These are phyloP conservation scores for Orthosia incerta DNA, from an alignment of 2,888 invertebrate genomes.

Conservation along the genomic window DNA sequence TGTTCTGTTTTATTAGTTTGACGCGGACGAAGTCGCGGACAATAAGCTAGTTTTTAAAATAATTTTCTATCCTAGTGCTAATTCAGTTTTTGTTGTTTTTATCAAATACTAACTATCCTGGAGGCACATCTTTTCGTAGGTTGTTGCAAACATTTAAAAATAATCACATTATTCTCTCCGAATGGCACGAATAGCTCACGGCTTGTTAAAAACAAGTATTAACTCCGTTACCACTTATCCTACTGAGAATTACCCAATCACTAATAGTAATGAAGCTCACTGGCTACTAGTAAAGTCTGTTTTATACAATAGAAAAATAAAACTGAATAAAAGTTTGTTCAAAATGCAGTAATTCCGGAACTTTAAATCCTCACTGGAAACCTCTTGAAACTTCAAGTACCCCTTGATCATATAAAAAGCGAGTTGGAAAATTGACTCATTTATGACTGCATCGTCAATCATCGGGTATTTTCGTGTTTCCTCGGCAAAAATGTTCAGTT, in stretches of 20 bases:
- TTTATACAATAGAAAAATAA: not conserved
- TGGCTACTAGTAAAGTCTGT: not conserved
- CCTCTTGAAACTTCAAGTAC: slow-evolving; percentile 13
- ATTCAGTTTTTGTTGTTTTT: too few relatives aligned
- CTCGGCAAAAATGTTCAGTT: slow-evolving; percentile 30
- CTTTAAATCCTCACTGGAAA: slow-evolving; percentile 1
- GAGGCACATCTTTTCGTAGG: too few relatives aligned
- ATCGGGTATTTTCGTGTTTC: slow-evolving; percentile 42
- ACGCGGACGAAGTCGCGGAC: too few relatives aligned
- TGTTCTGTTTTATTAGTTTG: too few relatives aligned
- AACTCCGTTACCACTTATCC: not conserved
- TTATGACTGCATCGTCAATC: slow-evolving; percentile 40
- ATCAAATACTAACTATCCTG: too few relatives aligned
- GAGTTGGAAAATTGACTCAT: slow-evolving; percentile 20
- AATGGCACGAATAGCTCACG: too few relatives aligned
- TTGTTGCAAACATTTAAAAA: too few relatives aligned
- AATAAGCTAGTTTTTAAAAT: too few relatives aligned
- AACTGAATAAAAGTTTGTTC: not conserved
- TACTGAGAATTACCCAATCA: not conserved
- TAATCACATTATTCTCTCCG: too few relatives aligned
- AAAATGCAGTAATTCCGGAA: slow-evolving; percentile 9
- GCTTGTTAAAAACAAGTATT: too few relatives aligned
- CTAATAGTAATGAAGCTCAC: not conserved
- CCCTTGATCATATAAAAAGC: slow-evolving; percentile 20
- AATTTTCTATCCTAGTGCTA: too few relatives aligned